phyloP scores from a whole-genome alignment of 1,140 invertebrate genomes.

The Nasonia vitripennis region DNA sequence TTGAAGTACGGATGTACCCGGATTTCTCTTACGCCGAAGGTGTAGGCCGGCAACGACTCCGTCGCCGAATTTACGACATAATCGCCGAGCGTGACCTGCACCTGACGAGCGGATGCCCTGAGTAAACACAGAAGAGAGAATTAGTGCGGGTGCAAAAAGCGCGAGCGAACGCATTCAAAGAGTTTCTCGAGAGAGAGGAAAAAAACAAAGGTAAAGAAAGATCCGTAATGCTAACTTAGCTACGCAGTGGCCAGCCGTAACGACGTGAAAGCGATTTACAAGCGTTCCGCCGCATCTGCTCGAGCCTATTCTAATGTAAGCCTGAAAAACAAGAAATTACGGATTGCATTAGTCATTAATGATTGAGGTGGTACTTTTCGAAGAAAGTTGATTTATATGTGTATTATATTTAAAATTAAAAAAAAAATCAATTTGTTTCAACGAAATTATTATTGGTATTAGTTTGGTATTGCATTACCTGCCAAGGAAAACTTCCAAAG shows the following conservation, averaged over 20 bases:
- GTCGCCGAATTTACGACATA: slow-evolving; percentile 95
- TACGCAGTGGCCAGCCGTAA: slow-evolving; percentile 97
- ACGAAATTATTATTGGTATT: too few relatives aligned
- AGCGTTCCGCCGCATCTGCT: slow-evolving; percentile 95
- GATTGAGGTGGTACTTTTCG: background rate
- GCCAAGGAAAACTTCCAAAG: slow-evolving; percentile 96
- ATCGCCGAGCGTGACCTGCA: slow-evolving; percentile 93
- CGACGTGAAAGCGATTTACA: slow-evolving; percentile 93
- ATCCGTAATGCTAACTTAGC: slow-evolving; percentile 79
- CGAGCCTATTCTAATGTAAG: slow-evolving; percentile 93
- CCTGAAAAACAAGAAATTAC: slow-evolving; percentile 75
- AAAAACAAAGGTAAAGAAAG: slow-evolving; percentile 5
- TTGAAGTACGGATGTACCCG: slow-evolving; percentile 96
- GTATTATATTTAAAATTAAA: background rate
- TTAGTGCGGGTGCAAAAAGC: background rate
- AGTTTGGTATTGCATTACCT: slow-evolving; percentile 74
- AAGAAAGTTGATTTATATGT: background rate
- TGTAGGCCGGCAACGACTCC: slow-evolving; percentile 92
- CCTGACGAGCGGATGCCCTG: slow-evolving; percentile 89
- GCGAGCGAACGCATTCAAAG: background rate
- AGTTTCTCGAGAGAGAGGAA: background rate
- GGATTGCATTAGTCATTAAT: background rate
- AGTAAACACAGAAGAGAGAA: slow-evolving; percentile 41
- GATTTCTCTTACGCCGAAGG: slow-evolving; percentile 91
- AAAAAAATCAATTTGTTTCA: background rate